Evolutionary conservation across 1,140 invertebrate genomes (phyloP).

Genomic region (Leptinotarsa texana): DNA sequence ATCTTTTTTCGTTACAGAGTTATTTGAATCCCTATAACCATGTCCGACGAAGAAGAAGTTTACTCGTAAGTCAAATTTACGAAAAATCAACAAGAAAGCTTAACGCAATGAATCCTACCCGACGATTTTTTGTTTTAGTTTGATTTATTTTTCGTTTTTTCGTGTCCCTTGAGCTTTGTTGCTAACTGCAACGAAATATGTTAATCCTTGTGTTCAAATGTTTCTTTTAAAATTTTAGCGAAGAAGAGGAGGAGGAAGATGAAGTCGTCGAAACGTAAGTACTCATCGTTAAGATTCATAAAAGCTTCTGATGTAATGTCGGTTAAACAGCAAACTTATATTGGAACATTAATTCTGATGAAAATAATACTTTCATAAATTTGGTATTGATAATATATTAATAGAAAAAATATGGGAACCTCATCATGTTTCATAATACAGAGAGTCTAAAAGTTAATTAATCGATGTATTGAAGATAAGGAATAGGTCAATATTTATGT

Average conservation of each 20-base stretch:
- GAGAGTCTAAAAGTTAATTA: too few species aligned
- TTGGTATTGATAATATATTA: too few species aligned
- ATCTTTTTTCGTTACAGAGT: constrained; percentile 34
- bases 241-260: constrained; percentile 72
- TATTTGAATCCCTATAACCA: constrained; percentile 51
- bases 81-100: neutral
- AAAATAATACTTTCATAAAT: too few species aligned
- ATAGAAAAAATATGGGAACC: too few species aligned
- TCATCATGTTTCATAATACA: too few species aligned
- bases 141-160: constrained; percentile 13
- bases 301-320: neutral
- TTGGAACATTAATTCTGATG: too few species aligned
- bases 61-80: constrained; percentile 66
- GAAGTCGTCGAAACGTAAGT: constrained; percentile 74
- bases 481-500: too few species aligned
- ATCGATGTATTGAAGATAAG: too few species aligned
- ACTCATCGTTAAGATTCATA: constrained; percentile 21
- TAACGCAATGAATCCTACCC: neutral
- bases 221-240: constrained; percentile 47
- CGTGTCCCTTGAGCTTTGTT: constrained; percentile 39
- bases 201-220: constrained; percentile 34
- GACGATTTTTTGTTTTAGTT: constrained; percentile 25
- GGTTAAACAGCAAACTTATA: too few species aligned
- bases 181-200: constrained; percentile 40
- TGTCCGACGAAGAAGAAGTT: constrained; percentile 74